Conservation (phyloP, 2,113 vertebrate species). For the Psittacula cyanocephala region DNA sequence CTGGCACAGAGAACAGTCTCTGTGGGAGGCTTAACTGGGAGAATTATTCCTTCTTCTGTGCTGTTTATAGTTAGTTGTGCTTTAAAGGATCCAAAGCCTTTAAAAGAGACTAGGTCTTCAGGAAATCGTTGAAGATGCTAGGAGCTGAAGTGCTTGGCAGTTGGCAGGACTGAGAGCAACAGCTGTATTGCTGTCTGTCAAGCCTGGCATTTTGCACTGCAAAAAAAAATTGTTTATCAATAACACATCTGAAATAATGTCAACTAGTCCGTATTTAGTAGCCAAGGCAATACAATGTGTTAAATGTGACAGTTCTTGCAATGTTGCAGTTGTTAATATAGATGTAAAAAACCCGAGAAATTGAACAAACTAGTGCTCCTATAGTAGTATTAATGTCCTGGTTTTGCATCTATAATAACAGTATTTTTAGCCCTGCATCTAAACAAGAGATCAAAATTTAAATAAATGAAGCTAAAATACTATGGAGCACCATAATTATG, state of each 20-base stretch:
- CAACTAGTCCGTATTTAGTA: neutral
- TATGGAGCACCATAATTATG: neutral
- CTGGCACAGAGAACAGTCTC: conserved; percentile 39
- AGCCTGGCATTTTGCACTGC: neutral
- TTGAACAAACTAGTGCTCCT: neutral
- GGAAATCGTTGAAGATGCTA: neutral
- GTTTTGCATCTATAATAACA: neutral
- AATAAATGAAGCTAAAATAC: neutral
- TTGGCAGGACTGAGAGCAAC: neutral
- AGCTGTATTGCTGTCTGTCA: neutral
- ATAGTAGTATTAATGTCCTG: neutral
- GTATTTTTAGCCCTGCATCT: neutral
- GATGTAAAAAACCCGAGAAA: neutral
- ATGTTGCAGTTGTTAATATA: neutral
- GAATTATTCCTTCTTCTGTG: conserved; percentile 22
- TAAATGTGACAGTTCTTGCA: neutral
- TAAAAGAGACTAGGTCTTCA: conserved; percentile 2
- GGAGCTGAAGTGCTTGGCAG: neutral
- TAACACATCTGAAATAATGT: neutral
- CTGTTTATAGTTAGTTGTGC: conserved; percentile 30
- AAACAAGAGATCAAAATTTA: neutral
- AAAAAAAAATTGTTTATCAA: neutral
- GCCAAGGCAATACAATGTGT: neutral
- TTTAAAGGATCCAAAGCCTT: conserved; percentile 17
- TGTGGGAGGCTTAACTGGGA: conserved; percentile 42